Evolutionary conservation across 2,888 invertebrate genomes (phyloP).

Genomic region (Bombylius major): DNA sequence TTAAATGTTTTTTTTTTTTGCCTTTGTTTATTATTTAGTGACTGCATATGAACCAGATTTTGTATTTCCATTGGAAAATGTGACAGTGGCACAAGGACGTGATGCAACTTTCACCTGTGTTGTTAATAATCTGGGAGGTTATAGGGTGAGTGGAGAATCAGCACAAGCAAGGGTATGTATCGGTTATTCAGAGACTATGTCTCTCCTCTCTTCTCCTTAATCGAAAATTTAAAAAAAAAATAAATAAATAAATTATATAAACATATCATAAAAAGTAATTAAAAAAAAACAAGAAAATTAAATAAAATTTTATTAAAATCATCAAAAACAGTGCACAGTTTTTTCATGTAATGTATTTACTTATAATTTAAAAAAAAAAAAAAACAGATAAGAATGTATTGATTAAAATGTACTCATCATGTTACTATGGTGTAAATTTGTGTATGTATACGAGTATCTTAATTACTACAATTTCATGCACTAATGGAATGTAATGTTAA

Average conservation of each 20-base stretch:
- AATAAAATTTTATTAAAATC: not conserved
- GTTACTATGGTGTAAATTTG: too few relatives aligned
- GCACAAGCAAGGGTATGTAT: conserved; percentile 78
- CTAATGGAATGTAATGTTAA: too few relatives aligned
- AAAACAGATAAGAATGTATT: too few relatives aligned
- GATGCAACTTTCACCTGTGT: conserved; percentile 69
- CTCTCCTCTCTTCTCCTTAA: not conserved
- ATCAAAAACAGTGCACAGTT: conserved; percentile 2
- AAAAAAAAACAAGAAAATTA: not conserved
- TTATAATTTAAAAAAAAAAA: too few relatives aligned
- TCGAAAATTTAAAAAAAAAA: not conserved
- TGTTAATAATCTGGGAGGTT: conserved; percentile 60
- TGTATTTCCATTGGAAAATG: conserved; percentile 59
- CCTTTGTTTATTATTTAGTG: conserved; percentile 34
- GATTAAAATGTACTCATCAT: too few relatives aligned
- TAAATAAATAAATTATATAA: not conserved
- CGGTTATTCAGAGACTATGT: conserved; percentile 29
- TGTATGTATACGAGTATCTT: too few relatives aligned
- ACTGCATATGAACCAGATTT: conserved; percentile 62
- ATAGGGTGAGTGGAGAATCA: conserved; percentile 86
- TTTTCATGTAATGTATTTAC: not conserved
- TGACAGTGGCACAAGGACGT: conserved; percentile 63
- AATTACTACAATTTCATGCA: too few relatives aligned
- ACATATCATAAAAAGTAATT: not conserved
- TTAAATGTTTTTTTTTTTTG: not conserved